Conservation (phyloP, 2,888 invertebrate species). For the Caenorhabditis sulstoni region DNA sequence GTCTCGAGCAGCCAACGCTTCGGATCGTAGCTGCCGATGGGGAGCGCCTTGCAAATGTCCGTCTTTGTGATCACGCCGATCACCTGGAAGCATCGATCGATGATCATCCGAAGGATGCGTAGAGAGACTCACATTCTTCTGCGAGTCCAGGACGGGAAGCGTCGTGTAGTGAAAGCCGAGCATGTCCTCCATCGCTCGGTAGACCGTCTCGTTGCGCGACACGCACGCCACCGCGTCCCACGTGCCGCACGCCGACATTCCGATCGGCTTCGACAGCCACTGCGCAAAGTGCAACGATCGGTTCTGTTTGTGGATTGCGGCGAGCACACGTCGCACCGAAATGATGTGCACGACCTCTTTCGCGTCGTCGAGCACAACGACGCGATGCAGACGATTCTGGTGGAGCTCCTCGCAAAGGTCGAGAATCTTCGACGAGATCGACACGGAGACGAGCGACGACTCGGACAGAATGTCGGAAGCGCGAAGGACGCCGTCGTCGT, state of each 20-base stretch:
- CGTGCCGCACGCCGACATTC: slow-evolving; percentile 62
- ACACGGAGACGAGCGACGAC: slow-evolving; percentile 56
- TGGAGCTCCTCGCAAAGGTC: slow-evolving; percentile 66
- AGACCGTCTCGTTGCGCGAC: slow-evolving; percentile 30
- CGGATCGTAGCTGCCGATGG: slow-evolving; percentile 32
- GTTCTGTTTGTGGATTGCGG: slow-evolving; percentile 69
- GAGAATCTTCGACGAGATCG: slow-evolving; percentile 55
- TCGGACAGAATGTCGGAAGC: slow-evolving; percentile 56
- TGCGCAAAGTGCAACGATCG: slow-evolving; percentile 71
- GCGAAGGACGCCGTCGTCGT: background rate
- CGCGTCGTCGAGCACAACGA: slow-evolving; percentile 62
- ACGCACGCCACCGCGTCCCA: slow-evolving; percentile 61
- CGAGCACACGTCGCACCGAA: slow-evolving; percentile 64
- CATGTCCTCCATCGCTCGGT: slow-evolving; percentile 63
- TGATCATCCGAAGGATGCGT: background rate
- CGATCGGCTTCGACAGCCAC: slow-evolving; percentile 67
- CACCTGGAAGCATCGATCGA: slow-evolving; percentile 33
- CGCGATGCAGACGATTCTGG: slow-evolving; percentile 62
- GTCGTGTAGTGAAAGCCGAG: slow-evolving; percentile 64
- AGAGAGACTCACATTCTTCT: slow-evolving; percentile 30
- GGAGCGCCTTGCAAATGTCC: slow-evolving; percentile 51
- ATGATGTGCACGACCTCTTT: slow-evolving; percentile 65
- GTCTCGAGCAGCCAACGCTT: slow-evolving; percentile 45
- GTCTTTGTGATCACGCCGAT: slow-evolving; percentile 54
- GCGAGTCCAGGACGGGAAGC: slow-evolving; percentile 63